Conservation (phyloP, 2,888 invertebrate species). For the Caenorhabditis panamensis region DNA sequence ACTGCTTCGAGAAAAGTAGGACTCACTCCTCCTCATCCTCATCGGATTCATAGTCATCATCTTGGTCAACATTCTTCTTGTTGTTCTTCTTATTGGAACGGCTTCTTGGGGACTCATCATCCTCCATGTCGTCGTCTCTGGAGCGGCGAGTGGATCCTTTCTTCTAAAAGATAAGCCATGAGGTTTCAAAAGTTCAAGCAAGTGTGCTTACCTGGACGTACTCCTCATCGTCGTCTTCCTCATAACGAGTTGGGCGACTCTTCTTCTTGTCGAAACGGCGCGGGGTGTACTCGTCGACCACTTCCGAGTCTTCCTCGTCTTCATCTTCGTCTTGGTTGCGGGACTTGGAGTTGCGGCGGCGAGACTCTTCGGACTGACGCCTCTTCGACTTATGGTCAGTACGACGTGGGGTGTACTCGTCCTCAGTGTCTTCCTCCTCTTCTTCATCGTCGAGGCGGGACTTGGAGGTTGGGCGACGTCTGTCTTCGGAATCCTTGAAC, state of each 20-base stretch:
- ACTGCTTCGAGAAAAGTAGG: background rate
- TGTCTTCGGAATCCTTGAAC: constrained; percentile 83
- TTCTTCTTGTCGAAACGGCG: background rate
- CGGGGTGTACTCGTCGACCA: background rate
- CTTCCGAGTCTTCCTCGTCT: background rate
- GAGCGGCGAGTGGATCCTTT: background rate
- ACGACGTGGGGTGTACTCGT: constrained; percentile 4
- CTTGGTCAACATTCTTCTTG: background rate
- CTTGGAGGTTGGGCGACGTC: background rate
- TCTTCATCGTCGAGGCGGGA: constrained; percentile 86
- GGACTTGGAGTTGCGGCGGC: background rate
- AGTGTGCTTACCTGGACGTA: background rate
- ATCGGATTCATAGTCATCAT: background rate
- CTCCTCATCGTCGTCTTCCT: background rate
- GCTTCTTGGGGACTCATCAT: background rate
- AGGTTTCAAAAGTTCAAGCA: background rate
- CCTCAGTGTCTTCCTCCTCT: constrained; percentile 91
- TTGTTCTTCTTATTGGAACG: background rate
- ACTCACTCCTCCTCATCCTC: background rate
- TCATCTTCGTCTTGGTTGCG: background rate
- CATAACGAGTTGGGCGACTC: background rate
- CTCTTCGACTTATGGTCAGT: background rate
- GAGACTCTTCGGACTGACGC: background rate
- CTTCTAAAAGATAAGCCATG: background rate
- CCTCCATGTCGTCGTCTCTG: background rate